Percentiles rank a stretch among this genome's conserved stretches.
Evolutionary conservation across 2,797 vertebrate species (phyloP).

Genomic region (Mormyrops attenuatus): DNA sequence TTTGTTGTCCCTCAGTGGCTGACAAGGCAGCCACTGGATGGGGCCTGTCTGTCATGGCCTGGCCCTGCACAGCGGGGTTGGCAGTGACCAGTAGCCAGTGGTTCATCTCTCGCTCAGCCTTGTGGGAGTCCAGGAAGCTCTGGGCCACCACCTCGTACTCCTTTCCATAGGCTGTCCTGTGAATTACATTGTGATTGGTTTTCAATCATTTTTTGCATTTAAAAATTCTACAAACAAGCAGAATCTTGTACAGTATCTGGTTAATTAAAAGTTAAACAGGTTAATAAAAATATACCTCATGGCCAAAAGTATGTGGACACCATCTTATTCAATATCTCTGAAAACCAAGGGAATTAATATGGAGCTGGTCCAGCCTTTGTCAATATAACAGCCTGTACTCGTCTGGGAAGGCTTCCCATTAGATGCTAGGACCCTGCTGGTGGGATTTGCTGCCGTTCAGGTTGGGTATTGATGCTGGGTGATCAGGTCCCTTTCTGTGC

Average conservation of each 20-base stretch:
- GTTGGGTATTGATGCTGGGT: neutral
- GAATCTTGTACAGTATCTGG: neutral
- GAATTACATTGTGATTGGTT: slow-evolving; percentile 24
- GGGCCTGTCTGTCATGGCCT: slow-evolving; percentile 47
- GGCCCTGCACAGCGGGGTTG: slow-evolving; percentile 49
- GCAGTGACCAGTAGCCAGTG: slow-evolving; percentile 77
- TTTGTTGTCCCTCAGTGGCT: neutral
- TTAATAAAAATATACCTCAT: neutral
- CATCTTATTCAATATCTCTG: neutral
- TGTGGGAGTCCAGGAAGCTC: slow-evolving; percentile 76
- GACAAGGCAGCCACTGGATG: neutral
- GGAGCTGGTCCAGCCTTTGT: neutral
- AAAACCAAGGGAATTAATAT: neutral
- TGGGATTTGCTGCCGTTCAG: neutral
- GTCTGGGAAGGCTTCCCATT: neutral
- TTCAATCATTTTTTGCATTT: neutral
- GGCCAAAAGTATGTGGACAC: neutral
- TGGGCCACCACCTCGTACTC: slow-evolving; percentile 79
- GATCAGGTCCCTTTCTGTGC: neutral
- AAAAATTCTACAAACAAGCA: neutral
- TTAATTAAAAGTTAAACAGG: neutral
- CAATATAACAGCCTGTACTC: neutral
- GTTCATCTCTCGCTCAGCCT: slow-evolving; percentile 74
- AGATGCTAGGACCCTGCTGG: neutral
- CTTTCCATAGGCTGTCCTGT: slow-evolving; percentile 75